phyloP scores from a whole-genome alignment of 2,797 vertebrate species.

The Rhincodon typus region DNA sequence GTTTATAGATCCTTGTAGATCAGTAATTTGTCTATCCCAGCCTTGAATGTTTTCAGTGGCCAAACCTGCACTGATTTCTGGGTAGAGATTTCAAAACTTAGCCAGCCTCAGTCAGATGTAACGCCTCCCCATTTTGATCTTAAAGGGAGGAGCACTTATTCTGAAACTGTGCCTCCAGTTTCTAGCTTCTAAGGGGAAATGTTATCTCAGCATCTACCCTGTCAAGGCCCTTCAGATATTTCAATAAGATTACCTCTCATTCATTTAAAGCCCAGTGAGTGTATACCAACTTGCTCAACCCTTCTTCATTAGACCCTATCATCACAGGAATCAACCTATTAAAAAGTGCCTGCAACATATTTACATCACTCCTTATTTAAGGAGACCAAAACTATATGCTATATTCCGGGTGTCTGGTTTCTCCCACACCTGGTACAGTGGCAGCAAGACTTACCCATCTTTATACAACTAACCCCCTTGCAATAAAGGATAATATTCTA shows the following conservation, averaged over 20 bases:
- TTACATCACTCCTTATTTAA: too few species aligned
- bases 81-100: neutral
- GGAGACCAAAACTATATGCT: neutral
- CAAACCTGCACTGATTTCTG: neutral
- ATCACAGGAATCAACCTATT: neutral
- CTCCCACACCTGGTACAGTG: too few species aligned
- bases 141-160: neutral
- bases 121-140: neutral
- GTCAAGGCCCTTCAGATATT: neutral
- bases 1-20: neutral
- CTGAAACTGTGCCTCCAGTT: too few species aligned
- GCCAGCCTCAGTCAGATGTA: neutral
- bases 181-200: neutral
- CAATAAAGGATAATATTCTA: too few species aligned
- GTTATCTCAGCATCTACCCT: neutral
- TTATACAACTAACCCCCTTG: too few species aligned
- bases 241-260: neutral
- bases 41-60: neutral
- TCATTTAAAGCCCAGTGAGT: neutral
- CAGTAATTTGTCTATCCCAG: neutral
- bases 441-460: too few species aligned
- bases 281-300: neutral
- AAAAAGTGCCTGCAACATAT: too few species aligned
- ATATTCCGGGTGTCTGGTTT: too few species aligned
- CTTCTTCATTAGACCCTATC: neutral